These are phyloP conservation scores for Apotomis betuletana DNA, from an alignment of 2,888 invertebrate species.

Conservation along the genomic window DNA sequence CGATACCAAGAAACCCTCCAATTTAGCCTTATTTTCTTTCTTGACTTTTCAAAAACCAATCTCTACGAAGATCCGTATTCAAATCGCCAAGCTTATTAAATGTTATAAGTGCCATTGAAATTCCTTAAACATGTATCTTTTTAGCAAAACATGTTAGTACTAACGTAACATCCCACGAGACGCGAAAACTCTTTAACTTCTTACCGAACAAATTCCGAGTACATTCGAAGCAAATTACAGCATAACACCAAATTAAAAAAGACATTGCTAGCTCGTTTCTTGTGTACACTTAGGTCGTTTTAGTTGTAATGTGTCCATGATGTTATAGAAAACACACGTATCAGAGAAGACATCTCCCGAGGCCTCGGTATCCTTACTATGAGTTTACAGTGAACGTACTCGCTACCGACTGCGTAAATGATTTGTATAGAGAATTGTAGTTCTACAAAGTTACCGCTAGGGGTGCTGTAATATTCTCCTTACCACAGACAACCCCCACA, in stretches of 20 bases:
- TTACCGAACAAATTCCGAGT: conserved; percentile 25
- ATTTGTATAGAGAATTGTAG: too few species aligned
- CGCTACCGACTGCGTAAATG: too few species aligned
- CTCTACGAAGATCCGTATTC: too few species aligned
- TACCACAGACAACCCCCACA: too few species aligned
- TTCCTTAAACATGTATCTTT: background rate
- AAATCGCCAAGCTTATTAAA: background rate
- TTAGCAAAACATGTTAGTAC: background rate
- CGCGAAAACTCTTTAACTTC: conserved; percentile 17
- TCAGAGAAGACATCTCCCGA: conserved; percentile 21
- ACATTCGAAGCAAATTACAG: conserved; percentile 32
- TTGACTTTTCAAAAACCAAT: too few species aligned
- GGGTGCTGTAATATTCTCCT: too few species aligned
- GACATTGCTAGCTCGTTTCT: background rate
- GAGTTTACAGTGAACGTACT: too few species aligned
- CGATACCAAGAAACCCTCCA: too few species aligned
- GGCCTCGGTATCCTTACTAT: background rate
- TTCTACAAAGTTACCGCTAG: too few species aligned
- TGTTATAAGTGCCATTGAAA: background rate
- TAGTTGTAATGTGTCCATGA: background rate
- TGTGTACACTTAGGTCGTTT: too few species aligned
- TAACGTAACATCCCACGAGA: conserved; percentile 16
- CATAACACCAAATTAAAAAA: background rate
- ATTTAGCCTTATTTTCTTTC: too few species aligned
- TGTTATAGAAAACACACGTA: conserved; percentile 36